Percentiles rank a stretch among this genome's conserved stretches.
phyloP scores from a whole-genome alignment of 2,113 vertebrate genomes.

The Tursiops truncatus region DNA sequence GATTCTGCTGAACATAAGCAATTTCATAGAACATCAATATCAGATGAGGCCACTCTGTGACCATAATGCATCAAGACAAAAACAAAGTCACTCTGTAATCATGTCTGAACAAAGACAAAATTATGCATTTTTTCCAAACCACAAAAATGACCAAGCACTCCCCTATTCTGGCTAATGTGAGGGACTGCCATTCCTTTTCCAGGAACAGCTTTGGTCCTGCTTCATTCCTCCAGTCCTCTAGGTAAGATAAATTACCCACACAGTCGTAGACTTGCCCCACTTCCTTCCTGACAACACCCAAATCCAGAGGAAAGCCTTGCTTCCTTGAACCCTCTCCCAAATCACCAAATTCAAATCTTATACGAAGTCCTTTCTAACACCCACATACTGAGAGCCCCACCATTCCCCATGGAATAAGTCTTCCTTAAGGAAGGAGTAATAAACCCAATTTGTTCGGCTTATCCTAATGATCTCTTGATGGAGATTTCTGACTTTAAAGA shows the following conservation, averaged over 20 bases:
- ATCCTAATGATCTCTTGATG: not conserved
- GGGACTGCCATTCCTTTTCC: not conserved
- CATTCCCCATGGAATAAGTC: not conserved
- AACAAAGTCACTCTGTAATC: not conserved
- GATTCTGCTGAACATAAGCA: not conserved
- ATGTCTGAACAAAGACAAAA: not conserved
- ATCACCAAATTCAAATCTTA: not conserved
- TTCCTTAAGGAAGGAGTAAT: not conserved
- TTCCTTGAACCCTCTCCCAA: not conserved
- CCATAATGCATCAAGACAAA: not conserved
- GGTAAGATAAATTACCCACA: not conserved
- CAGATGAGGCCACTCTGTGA: not conserved
- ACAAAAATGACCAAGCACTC: not conserved
- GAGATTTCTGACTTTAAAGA: constrained; percentile 23
- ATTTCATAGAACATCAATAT: not conserved
- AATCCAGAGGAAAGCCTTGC: not conserved
- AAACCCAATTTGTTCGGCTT: not conserved
- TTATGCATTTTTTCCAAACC: not conserved
- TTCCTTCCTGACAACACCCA: not conserved
- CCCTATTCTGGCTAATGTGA: not conserved
- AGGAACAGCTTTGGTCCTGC: not conserved
- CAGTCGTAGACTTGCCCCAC: not conserved
- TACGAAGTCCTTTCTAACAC: not conserved
- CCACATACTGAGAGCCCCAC: not conserved
- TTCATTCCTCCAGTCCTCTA: not conserved